These are phyloP conservation scores for Lepidostoma basale DNA, from an alignment of 1,140 invertebrate genomes.

Conservation along the genomic window DNA sequence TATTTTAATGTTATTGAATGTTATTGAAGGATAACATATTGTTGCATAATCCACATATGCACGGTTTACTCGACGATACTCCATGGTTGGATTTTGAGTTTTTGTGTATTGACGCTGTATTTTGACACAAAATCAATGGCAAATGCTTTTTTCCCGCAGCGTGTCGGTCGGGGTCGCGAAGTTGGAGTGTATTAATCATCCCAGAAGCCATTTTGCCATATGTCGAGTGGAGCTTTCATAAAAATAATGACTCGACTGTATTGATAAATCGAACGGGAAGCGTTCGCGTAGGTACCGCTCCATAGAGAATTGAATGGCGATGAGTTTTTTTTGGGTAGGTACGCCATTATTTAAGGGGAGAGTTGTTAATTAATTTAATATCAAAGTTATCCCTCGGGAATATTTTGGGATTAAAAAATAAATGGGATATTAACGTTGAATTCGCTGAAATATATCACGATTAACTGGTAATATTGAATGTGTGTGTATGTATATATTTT, in stretches of 20 bases:
- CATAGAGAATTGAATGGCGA: conserved; percentile 6
- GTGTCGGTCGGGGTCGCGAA: not conserved
- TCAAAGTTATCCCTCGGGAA: not conserved
- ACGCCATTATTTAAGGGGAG: not conserved
- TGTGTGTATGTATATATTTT: too few species aligned
- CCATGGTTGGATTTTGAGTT: conserved; percentile 8
- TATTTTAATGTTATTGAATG: too few species aligned
- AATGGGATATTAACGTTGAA: too few species aligned
- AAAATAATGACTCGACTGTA: conserved; percentile 19
- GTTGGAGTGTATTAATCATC: conserved; percentile 9
- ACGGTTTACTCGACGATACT: not conserved
- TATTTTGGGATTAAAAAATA: too few species aligned
- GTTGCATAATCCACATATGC: too few species aligned
- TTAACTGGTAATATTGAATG: too few species aligned
- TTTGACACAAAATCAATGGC: conserved; percentile 19
- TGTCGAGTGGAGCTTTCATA: conserved; percentile 8
- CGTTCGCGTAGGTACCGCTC: not conserved
- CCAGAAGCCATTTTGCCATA: conserved; percentile 24
- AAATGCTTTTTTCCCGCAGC: not conserved
- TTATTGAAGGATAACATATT: too few species aligned
- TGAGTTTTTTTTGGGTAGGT: not conserved
- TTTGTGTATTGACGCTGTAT: conserved; percentile 12
- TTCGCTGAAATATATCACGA: too few species aligned
- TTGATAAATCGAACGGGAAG: conserved; percentile 2
- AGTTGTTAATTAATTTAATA: conserved; percentile 8